Conservation (phyloP, 1,140 invertebrate species). For the Heliconius hewitsoni region DNA sequence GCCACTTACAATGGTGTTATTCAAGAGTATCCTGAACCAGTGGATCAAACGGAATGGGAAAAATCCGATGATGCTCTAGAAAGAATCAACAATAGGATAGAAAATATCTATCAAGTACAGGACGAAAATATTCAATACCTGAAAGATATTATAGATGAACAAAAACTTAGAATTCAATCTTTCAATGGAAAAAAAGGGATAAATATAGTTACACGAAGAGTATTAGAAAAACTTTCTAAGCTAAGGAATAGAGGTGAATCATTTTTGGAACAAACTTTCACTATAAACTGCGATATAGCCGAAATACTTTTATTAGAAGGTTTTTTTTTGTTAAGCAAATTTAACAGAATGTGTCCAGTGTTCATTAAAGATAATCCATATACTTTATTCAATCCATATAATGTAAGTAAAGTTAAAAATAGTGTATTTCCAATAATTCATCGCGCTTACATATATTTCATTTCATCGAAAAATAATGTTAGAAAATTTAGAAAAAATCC, state of each 20-base stretch:
- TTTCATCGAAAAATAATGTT: constrained; percentile 74
- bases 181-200: constrained; percentile 64
- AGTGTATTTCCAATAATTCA: constrained; percentile 81
- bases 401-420: constrained; percentile 63
- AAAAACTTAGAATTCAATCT: constrained; percentile 74
- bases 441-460: constrained; percentile 82
- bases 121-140: constrained; percentile 65
- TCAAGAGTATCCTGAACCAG: constrained; percentile 70
- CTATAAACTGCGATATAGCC: constrained; percentile 78
- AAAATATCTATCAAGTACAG: constrained; percentile 70
- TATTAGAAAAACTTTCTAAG: constrained; percentile 57
- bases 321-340: constrained; percentile 83
- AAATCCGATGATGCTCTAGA: constrained; percentile 68
- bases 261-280: constrained; percentile 80
- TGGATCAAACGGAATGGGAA: constrained; percentile 74
- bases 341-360: constrained; percentile 83
- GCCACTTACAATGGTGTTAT: constrained; percentile 61
- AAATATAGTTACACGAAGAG: constrained; percentile 61
- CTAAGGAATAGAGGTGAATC: constrained; percentile 75
- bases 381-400: constrained; percentile 76
- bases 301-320: constrained; percentile 80
- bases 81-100: constrained; percentile 70
- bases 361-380: constrained; percentile 76
- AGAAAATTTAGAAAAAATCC: constrained; percentile 80
- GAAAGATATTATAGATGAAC: constrained; percentile 60